Conservation (phyloP, 1,140 invertebrate species). For the Eupristina koningsbergeri region DNA sequence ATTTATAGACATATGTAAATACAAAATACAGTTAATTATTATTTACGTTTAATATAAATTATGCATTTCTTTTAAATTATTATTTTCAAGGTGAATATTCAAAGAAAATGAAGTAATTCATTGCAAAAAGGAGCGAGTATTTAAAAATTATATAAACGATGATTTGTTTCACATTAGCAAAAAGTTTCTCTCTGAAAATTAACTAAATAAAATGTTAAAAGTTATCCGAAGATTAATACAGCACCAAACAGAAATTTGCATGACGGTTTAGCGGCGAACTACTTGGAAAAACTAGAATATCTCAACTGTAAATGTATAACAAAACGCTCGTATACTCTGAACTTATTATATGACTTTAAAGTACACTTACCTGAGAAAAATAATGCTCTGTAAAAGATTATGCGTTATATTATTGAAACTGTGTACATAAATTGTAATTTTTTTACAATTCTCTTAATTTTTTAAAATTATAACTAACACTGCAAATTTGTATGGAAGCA, state of each 20-base stretch:
- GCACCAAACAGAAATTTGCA: conserved; percentile 29
- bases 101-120: background rate
- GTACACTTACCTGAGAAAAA: conserved; percentile 16
- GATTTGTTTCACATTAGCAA: conserved; percentile 18
- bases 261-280: conserved; percentile 38
- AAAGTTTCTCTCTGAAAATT: conserved; percentile 38
- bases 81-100: background rate
- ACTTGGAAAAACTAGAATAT: conserved; percentile 30
- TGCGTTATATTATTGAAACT: background rate
- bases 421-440: background rate
- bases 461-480: background rate
- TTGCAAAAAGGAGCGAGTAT: background rate
- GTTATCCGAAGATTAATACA: background rate
- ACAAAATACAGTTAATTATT: too few relatives aligned
- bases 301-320: conserved; percentile 30
- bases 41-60: too few relatives aligned
- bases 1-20: too few relatives aligned
- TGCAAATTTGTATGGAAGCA: background rate
- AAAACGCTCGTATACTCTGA: conserved; percentile 12
- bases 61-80: background rate
- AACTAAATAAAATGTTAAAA: conserved; percentile 21
- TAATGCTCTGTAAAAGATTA: conserved; percentile 23
- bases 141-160: background rate
- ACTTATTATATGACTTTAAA: conserved; percentile 29
- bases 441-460: background rate